Evolutionary conservation across 2,888 invertebrate genomes (phyloP).

Genomic region (Melikaiella ostensackeni): DNA sequence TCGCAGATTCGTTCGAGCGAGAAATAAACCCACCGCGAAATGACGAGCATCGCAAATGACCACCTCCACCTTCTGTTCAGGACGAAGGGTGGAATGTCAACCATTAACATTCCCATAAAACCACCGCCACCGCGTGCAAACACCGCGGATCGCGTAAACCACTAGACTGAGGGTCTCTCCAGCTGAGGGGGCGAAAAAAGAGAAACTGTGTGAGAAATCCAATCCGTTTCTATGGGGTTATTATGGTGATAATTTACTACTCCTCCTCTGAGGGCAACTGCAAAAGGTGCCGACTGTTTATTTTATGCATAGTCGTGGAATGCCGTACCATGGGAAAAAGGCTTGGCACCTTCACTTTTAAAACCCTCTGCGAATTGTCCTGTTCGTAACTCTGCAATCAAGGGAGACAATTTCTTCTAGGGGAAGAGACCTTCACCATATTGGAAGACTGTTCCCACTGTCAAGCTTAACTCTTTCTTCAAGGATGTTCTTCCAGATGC

Average conservation of each 20-base stretch:
- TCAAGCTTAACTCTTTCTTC: too few relatives aligned
- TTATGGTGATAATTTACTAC: slow-evolving; percentile 74
- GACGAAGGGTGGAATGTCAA: slow-evolving; percentile 70
- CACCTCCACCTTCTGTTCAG: slow-evolving; percentile 36
- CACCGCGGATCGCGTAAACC: slow-evolving; percentile 68
- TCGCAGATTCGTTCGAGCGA: slow-evolving; percentile 46
- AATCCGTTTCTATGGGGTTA: slow-evolving; percentile 72
- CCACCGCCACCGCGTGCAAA: slow-evolving; percentile 70
- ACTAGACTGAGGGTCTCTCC: slow-evolving; percentile 44
- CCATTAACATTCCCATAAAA: slow-evolving; percentile 74
- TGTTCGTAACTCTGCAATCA: slow-evolving; percentile 19
- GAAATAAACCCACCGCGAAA: slow-evolving; percentile 61
- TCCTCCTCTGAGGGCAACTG: slow-evolving; percentile 61
- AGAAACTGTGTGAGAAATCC: slow-evolving; percentile 72
- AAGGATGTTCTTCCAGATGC: too few relatives aligned
- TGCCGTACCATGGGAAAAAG: slow-evolving; percentile 64
- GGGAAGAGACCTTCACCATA: too few relatives aligned
- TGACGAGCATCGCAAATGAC: slow-evolving; percentile 55
- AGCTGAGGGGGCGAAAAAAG: slow-evolving; percentile 44
- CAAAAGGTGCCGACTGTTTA: slow-evolving; percentile 60
- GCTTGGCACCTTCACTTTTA: slow-evolving; percentile 51
- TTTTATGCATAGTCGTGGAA: slow-evolving; percentile 61
- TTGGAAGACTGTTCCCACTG: too few relatives aligned
- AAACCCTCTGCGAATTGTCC: slow-evolving; percentile 31
- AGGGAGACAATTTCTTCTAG: background rate